These are phyloP conservation scores for Eustalomyia histrio DNA, from an alignment of 2,888 invertebrate species.

Conservation along the genomic window DNA sequence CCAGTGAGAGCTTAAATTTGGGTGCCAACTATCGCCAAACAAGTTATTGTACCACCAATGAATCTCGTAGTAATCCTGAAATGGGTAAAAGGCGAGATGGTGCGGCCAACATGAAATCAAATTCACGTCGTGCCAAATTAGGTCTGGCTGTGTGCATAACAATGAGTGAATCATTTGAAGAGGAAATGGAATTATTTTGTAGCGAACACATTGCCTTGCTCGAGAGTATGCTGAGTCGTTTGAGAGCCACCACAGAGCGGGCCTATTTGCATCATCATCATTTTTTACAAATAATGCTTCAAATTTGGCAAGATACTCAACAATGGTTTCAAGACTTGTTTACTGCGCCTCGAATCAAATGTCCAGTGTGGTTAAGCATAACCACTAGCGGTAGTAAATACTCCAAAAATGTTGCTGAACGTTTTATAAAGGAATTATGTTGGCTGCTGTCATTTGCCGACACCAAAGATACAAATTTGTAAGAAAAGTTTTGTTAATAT, in stretches of 20 bases:
- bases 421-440: conserved; percentile 82
- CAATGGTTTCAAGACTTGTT: conserved; percentile 85
- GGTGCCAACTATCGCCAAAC: conserved; percentile 72
- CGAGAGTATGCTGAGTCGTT: conserved; percentile 86
- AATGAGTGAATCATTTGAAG: conserved; percentile 81
- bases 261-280: conserved; percentile 82
- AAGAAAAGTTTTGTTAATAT: conserved; percentile 77
- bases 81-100: conserved; percentile 73
- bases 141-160: conserved; percentile 85
- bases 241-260: conserved; percentile 84
- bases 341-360: conserved; percentile 83
- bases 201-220: conserved; percentile 89
- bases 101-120: conserved; percentile 62
- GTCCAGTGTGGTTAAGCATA: conserved; percentile 85
- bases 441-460: conserved; percentile 86
- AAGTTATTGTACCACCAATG: conserved; percentile 73
- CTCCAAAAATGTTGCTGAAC: conserved; percentile 79
- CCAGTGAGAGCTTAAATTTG: conserved; percentile 78
- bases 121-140: conserved; percentile 80
- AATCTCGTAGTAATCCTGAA: conserved; percentile 79
- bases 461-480: conserved; percentile 94
- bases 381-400: conserved; percentile 77
- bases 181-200: conserved; percentile 86
- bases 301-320: conserved; percentile 79
- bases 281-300: conserved; percentile 81